Conservation (phyloP, 64 coral and sea anemone species). For the Porites lutea region DNA sequence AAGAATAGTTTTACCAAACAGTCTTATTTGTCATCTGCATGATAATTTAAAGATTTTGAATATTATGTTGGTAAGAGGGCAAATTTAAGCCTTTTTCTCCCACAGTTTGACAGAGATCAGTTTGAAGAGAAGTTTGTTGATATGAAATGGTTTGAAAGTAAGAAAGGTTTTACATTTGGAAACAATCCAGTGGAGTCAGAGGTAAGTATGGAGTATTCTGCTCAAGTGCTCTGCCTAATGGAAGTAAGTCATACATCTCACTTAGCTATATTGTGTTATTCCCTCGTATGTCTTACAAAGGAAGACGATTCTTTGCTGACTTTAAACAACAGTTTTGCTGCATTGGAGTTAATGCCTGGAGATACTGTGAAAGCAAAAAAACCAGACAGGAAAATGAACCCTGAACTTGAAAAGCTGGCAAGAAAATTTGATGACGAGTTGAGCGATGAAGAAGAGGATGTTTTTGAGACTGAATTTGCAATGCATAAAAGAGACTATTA, state of each 20-base stretch:
- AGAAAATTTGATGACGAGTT: slow-evolving; percentile 59
- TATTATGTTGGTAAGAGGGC: no score
- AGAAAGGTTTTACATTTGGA: slow-evolving; percentile 54
- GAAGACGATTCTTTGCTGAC: slow-evolving; percentile 27
- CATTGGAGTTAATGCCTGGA: slow-evolving; percentile 47
- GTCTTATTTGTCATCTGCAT: no score
- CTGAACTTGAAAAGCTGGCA: slow-evolving; percentile 72
- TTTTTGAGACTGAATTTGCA: slow-evolving; percentile 93
- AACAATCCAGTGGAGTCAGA: slow-evolving; percentile 27
- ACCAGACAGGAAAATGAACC: slow-evolving; percentile 8
- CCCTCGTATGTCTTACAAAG: neutral
- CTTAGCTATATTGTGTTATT: no score
- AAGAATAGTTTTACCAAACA: no score
- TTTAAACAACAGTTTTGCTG: slow-evolving; percentile 66
- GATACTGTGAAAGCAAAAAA: slow-evolving; percentile 36
- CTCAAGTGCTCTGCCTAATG: no score
- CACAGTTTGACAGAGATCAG: slow-evolving; percentile 93
- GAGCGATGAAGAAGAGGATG: slow-evolving; percentile 67
- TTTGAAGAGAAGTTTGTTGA: slow-evolving; percentile 99
- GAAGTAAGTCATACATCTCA: no score
- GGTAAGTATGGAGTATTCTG: neutral
- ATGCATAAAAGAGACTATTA: slow-evolving; percentile 94
- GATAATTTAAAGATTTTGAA: no score
- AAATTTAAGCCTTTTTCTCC: neutral
- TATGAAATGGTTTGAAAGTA: slow-evolving; percentile 98